A percentile compares a stretch with the other conserved stretches of the same genome.
phyloP scores from a whole-genome alignment of 2,797 vertebrate species.

The Yasuhikotakia modesta region DNA sequence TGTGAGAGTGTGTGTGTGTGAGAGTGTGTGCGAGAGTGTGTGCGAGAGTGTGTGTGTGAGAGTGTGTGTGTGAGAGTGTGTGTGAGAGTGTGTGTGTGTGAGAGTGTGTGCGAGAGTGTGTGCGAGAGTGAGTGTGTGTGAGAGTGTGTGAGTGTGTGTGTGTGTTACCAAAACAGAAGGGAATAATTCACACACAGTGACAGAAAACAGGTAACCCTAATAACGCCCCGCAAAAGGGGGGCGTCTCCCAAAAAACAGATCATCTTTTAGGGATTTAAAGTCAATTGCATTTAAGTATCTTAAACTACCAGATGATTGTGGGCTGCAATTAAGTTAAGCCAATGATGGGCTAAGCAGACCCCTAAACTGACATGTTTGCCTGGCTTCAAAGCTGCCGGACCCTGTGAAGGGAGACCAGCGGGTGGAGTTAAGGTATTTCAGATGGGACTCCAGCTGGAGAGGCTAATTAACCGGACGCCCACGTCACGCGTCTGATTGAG shows the following conservation, averaged over 20 bases:
- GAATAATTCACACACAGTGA: conserved; percentile 35
- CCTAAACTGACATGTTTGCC: conserved; percentile 69
- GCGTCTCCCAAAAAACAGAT: conserved; percentile 48
- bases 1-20: no score
- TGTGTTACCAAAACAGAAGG: conserved; percentile 41
- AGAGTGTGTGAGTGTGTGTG: no score
- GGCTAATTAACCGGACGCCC: conserved; percentile 65
- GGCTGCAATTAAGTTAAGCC: conserved; percentile 74
- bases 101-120: no score
- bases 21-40: no score
- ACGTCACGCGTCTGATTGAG: conserved; percentile 53
- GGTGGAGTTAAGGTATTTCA: conserved; percentile 49
- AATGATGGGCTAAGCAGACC: conserved; percentile 69
- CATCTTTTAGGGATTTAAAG: conserved; percentile 65
- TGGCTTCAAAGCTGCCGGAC: conserved; percentile 78
- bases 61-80: no score
- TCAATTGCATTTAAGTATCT: conserved; percentile 70
- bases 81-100: no score
- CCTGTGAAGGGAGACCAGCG: conserved; percentile 60
- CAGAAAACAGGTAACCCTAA: conserved; percentile 55
- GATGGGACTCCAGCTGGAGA: conserved; percentile 52
- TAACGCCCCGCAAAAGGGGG: conserved; percentile 41
- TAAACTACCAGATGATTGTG: conserved; percentile 74
- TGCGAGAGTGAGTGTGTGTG: no score
- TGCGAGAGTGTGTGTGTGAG: no score